Evolutionary conservation across 2,113 vertebrate species (phyloP).

Genomic region (Oreochromis niloticus): DNA sequence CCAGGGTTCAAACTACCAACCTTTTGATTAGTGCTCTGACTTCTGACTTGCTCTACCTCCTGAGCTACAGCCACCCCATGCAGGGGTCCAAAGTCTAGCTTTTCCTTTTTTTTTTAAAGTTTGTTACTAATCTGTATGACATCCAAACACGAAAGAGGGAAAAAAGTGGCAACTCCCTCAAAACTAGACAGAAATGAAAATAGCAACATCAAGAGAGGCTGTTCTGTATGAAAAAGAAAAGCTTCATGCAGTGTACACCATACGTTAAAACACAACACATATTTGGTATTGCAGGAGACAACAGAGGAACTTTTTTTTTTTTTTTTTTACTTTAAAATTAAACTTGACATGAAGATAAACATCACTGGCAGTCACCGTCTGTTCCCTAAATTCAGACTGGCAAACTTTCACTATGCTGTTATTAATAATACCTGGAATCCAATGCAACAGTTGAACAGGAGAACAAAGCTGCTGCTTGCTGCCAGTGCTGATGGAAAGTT

Average conservation of each 20-base stretch:
- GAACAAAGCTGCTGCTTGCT: neutral
- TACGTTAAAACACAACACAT: neutral
- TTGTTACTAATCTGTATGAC: neutral
- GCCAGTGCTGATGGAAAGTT: neutral
- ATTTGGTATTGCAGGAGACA: neutral
- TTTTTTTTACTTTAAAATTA: neutral
- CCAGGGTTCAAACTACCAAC: neutral
- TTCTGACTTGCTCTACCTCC: neutral
- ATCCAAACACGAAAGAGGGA: neutral
- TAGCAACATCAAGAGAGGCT: neutral
- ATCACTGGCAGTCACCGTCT: neutral
- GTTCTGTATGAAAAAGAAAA: neutral
- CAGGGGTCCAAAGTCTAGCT: neutral
- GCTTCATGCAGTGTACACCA: neutral
- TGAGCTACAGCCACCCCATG: neutral
- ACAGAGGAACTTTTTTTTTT: neutral
- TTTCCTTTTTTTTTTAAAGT: neutral
- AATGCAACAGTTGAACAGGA: neutral
- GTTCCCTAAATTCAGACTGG: neutral
- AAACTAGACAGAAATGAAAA: neutral
- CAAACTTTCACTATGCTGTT: neutral
- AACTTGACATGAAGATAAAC: conserved; percentile 16
- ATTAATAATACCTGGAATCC: conserved; percentile 15
- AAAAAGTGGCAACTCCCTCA: neutral
- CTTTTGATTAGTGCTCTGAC: neutral